Percentiles rank a stretch among this genome's conserved stretches.
phyloP scores from a whole-genome alignment of 2,113 vertebrate genomes.

The Spheniscus mendiculus region DNA sequence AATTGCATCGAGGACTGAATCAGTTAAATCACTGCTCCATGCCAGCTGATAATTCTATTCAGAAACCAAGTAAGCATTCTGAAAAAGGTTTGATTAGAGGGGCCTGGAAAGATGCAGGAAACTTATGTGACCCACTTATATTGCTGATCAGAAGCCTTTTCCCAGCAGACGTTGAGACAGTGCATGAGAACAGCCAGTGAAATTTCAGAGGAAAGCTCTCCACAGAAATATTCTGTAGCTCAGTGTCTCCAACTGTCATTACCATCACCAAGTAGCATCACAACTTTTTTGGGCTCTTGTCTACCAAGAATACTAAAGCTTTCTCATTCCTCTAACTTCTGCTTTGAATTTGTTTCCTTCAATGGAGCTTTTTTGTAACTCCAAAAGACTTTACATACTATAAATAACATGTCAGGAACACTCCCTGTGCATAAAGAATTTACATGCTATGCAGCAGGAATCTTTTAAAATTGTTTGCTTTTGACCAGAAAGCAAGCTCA shows the following conservation, averaged over 20 bases:
- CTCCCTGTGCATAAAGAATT: background rate
- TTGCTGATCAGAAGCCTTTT: background rate
- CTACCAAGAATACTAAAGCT: background rate
- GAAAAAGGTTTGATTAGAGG: background rate
- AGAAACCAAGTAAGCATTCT: slow-evolving; percentile 7
- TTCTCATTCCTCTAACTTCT: background rate
- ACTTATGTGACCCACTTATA: background rate
- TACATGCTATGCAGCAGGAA: background rate
- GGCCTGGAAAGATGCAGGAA: background rate
- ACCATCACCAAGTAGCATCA: background rate
- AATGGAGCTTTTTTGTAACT: background rate
- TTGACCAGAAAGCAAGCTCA: background rate
- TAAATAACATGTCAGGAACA: background rate
- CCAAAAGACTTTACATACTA: background rate
- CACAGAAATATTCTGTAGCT: background rate
- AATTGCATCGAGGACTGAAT: background rate
- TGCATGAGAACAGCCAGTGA: background rate
- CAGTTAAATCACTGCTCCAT: background rate
- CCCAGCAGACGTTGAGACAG: background rate
- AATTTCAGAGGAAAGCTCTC: background rate
- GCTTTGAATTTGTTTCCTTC: background rate
- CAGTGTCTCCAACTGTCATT: background rate
- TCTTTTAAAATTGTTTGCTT: background rate
- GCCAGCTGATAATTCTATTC: background rate
- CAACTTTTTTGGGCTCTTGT: background rate